Conservation (phyloP, 2,888 invertebrate genomes). For the Platerodrilus igneus region DNA sequence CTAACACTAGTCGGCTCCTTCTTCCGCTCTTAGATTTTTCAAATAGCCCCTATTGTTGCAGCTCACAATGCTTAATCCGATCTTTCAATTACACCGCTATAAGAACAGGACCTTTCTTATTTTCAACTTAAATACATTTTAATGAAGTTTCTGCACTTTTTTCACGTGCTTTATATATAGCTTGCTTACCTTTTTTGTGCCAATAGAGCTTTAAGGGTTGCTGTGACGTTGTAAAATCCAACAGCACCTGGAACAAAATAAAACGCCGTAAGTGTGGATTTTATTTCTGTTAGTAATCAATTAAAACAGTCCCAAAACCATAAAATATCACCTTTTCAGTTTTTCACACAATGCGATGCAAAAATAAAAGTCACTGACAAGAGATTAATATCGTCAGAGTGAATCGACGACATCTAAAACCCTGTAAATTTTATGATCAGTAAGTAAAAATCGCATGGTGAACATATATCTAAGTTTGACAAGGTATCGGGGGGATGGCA, state of each 20-base stretch:
- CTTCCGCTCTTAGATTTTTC: conserved; percentile 33
- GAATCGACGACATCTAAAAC: conserved; percentile 19
- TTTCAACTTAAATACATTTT: conserved; percentile 32
- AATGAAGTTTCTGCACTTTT: conserved; percentile 28
- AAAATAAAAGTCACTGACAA: conserved; percentile 31
- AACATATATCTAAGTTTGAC: conserved; percentile 21
- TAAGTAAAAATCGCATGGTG: conserved; percentile 18
- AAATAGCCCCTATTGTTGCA: conserved; percentile 35
- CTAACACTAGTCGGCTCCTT: conserved; percentile 28
- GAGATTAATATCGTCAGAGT: conserved; percentile 29
- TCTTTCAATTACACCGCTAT: conserved; percentile 37
- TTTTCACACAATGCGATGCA: conserved; percentile 13
- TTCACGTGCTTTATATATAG: too few relatives aligned
- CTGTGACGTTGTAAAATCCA: too few relatives aligned
- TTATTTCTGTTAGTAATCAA: conserved; percentile 15
- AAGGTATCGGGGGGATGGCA: conserved; percentile 25
- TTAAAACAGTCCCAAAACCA: conserved; percentile 17
- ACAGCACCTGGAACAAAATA: conserved; percentile 1
- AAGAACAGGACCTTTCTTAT: conserved; percentile 23
- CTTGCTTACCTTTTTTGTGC: too few relatives aligned
- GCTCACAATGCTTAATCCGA: conserved; percentile 36
- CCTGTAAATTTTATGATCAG: conserved; percentile 22
- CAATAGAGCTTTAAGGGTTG: too few relatives aligned
- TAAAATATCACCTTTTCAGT: conserved; percentile 15
- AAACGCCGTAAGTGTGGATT: background rate